Evolutionary conservation across 2,113 vertebrate genomes (phyloP).

Genomic region (Oryzias celebensis): DNA sequence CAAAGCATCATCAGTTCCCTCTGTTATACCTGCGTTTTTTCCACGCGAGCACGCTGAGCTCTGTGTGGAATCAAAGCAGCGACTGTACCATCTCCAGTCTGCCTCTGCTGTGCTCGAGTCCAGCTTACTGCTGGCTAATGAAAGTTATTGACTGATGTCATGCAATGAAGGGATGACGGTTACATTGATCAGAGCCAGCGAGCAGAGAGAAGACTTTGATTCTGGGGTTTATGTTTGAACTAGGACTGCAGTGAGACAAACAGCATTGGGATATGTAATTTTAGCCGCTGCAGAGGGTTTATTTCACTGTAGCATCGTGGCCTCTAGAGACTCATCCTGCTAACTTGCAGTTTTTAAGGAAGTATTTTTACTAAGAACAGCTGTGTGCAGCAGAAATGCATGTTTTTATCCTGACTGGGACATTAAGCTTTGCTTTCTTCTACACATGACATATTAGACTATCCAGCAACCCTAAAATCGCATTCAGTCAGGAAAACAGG

Average conservation of each 20-base stretch:
- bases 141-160: slow-evolving; percentile 74
- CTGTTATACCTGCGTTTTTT: slow-evolving; percentile 25
- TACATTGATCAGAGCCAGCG: slow-evolving; percentile 52
- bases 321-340: slow-evolving; percentile 27
- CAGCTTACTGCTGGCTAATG: slow-evolving; percentile 58
- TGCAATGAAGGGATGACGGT: slow-evolving; percentile 45
- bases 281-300: background rate
- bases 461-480: slow-evolving; percentile 13
- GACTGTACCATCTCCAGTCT: slow-evolving; percentile 24
- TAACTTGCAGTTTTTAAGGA: slow-evolving; percentile 23
- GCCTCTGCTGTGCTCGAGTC: slow-evolving; percentile 49
- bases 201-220: slow-evolving; percentile 4
- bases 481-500: slow-evolving; percentile 27
- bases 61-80: slow-evolving; percentile 43
- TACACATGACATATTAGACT: slow-evolving; percentile 11
- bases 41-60: slow-evolving; percentile 13
- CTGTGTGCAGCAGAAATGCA: slow-evolving; percentile 10
- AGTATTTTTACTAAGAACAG: slow-evolving; percentile 37
- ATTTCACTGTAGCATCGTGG: background rate
- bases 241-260: background rate
- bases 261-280: slow-evolving; percentile 1
- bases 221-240: background rate
- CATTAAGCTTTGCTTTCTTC: slow-evolving; percentile 1
- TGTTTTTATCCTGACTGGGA: slow-evolving; percentile 16
- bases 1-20: slow-evolving; percentile 49